Evolutionary conservation across 2,888 invertebrate species (phyloP).

Genomic region (Conistra vaccinii): DNA sequence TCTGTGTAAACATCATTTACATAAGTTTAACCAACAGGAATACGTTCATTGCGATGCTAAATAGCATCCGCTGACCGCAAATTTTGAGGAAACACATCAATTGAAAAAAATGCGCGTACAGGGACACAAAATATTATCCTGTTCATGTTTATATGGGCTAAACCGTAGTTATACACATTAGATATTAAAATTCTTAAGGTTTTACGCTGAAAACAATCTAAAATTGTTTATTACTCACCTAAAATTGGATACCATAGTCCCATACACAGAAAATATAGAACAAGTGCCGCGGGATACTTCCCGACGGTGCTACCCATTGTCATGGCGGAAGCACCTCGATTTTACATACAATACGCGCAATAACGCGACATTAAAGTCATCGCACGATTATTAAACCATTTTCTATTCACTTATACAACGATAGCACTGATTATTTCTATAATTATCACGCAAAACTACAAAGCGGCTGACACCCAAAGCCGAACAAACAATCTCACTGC

Average conservation of each 20-base stretch:
- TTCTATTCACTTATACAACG: constrained; percentile 79
- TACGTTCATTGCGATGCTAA: constrained; percentile 61
- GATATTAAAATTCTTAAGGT: constrained; percentile 32
- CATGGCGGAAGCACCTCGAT: constrained; percentile 87
- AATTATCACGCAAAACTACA: constrained; percentile 84
- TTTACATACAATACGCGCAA: constrained; percentile 81
- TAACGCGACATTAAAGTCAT: constrained; percentile 80
- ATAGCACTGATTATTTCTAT: constrained; percentile 83
- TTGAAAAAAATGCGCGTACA: constrained; percentile 73
- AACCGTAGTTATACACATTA: constrained; percentile 18
- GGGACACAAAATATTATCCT: constrained; percentile 55
- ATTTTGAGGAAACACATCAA: constrained; percentile 73
- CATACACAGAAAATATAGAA: constrained; percentile 86
- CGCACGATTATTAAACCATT: constrained; percentile 83
- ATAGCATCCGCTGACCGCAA: constrained; percentile 61
- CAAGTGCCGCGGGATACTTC: constrained; percentile 84
- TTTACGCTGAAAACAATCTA: constrained; percentile 51
- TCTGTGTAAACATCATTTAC: constrained; percentile 44
- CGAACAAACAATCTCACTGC: constrained; percentile 87
- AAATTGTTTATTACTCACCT: constrained; percentile 79
- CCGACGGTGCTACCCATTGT: constrained; percentile 85
- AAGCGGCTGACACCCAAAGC: constrained; percentile 90
- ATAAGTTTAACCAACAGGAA: constrained; percentile 58
- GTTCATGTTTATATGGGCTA: constrained; percentile 54
- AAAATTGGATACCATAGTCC: constrained; percentile 83